A percentile compares a stretch with the other conserved stretches of the same genome.
phyloP scores from a whole-genome alignment of 2,797 vertebrate genomes.

The Notoglanidium macrostoma region DNA sequence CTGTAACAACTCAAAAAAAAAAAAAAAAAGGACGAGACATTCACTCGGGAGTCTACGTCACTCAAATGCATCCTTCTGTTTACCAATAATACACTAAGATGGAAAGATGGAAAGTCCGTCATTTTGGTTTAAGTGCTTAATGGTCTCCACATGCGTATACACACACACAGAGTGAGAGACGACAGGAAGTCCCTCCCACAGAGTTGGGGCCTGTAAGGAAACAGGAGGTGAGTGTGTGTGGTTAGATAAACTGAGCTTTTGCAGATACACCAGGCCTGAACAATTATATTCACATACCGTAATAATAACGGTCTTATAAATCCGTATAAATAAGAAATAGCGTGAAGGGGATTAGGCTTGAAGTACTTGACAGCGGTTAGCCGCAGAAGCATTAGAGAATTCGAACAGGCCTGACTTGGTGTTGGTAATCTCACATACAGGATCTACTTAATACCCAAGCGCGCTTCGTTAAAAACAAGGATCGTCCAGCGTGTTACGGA shows the following conservation, averaged over 20 bases:
- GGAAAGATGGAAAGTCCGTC: not conserved
- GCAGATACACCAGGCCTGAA: constrained; percentile 45
- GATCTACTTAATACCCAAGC: not conserved
- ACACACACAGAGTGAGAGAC: constrained; percentile 24
- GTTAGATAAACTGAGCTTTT: constrained; percentile 68
- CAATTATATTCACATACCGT: constrained; percentile 38
- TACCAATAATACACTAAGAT: not conserved
- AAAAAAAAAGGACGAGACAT: not conserved
- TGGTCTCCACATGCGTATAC: constrained; percentile 20
- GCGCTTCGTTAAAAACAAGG: not conserved
- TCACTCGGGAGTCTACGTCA: not conserved
- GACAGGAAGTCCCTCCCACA: constrained; percentile 78
- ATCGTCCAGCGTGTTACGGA: not conserved
- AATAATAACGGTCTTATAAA: constrained; percentile 42
- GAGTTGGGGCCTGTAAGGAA: constrained; percentile 73
- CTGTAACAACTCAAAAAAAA: not conserved
- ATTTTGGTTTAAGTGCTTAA: constrained; percentile 11
- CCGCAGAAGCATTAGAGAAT: constrained; percentile 31
- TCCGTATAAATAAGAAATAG: constrained; percentile 26
- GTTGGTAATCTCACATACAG: constrained; percentile 13
- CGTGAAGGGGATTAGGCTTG: constrained; percentile 1
- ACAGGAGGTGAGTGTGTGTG: constrained; percentile 65
- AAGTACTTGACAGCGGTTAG: constrained; percentile 29
- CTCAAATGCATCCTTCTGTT: not conserved
- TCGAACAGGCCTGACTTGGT: not conserved